Base-by-base conservation (phyloP, 2,888 invertebrate genomes). In the Steromphala cineraria region DNA sequence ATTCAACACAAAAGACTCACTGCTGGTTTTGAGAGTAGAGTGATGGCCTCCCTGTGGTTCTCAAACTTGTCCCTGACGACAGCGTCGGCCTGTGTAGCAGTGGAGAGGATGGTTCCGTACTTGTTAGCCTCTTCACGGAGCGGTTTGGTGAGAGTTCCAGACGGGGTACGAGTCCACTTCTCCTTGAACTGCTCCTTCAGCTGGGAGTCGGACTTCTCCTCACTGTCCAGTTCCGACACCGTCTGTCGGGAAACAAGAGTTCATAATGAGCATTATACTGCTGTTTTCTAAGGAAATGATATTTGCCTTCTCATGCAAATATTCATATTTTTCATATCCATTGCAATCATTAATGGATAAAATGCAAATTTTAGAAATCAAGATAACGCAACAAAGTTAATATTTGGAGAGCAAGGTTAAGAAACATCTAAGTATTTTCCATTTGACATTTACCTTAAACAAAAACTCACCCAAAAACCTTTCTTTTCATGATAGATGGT, bases 151-250 rank as follows among this genome's bases (percentile, higher is more conserved):
- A 99, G 95, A 92, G 96, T 96, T 31, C 95, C 96, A 0, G 98
- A 98, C 0, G 97, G 95, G 31, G 97, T 97, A 90, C 99, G 95
- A 0, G 96, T 95, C 99, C 99, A 99, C 84, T 96, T 96, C 85
- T 97, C 97, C 90, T 97, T 97, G 93, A 99, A 98, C 94, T 99
- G 99, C 67, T 95, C 94, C 82, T 97, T 95, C 87, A 99, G 95
- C 91, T 97, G 96, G 89, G 96, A 96, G 94, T 99, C 99, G 0
- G 98, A 97, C 87, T 96, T 96, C 87, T 96, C 96, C 94, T 99
- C 99, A 93, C 99, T 99, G 89, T 96, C 96, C 88, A 99, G 94
- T 95, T 97, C 87, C 53, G 92, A 92, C 7, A 92, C 91, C 40
- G 93, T 91, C 93, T 94, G 88, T n/a, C 85, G 87, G 90, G 89